These are phyloP conservation scores for Parauchenoglanis ngamensis DNA, from an alignment of 2,797 vertebrate genomes.

Conservation along the genomic window DNA sequence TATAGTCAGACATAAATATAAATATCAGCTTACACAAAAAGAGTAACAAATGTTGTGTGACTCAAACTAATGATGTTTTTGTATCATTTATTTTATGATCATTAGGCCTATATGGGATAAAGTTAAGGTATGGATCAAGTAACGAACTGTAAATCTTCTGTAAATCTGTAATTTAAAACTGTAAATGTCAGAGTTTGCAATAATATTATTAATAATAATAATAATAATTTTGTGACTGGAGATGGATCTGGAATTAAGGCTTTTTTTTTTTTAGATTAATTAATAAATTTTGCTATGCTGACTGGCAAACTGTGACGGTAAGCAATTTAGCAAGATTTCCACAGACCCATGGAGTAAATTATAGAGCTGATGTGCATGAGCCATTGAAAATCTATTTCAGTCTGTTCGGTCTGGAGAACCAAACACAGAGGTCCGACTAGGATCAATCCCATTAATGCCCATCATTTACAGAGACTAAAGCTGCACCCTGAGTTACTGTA, in stretches of 20 bases:
- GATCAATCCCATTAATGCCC: constrained; percentile 23
- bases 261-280: background rate
- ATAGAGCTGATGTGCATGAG: constrained; percentile 1
- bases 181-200: background rate
- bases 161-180: too few species aligned
- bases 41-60: background rate
- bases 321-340: background rate
- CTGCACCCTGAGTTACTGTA: constrained; percentile 15
- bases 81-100: background rate
- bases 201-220: too few species aligned
- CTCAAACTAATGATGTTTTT: background rate
- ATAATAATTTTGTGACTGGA: background rate
- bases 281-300: background rate
- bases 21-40: background rate
- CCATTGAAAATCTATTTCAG: constrained; percentile 36
- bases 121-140: background rate
- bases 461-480: constrained; percentile 21
- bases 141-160: background rate
- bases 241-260: background rate
- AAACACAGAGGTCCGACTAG: background rate
- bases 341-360: background rate
- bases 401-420: constrained; percentile 16
- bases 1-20: background rate
- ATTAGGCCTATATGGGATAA: background rate
- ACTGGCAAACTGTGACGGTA: background rate